Percentiles rank a stretch among this genome's conserved stretches.
Conservation (phyloP, 1,140 invertebrate genomes). For the Piezodorus guildinii region DNA sequence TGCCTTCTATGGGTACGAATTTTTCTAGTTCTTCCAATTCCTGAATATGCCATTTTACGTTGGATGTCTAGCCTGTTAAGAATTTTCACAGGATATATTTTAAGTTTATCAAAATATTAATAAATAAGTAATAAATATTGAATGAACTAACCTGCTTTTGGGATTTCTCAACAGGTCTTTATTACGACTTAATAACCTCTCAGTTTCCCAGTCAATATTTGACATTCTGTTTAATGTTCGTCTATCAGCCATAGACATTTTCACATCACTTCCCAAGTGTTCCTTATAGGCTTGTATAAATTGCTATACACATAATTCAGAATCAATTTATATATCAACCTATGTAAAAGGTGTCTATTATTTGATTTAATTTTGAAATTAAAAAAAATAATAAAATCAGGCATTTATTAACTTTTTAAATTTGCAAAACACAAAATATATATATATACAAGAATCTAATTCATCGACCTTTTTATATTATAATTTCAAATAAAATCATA, state of each 20-base stretch:
- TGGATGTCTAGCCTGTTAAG: conserved; percentile 30
- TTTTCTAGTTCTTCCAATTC: conserved; percentile 33
- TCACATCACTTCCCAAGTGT: conserved; percentile 25
- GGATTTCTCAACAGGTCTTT: conserved; percentile 27
- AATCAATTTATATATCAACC: no score
- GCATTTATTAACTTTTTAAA: no score
- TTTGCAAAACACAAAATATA: no score
- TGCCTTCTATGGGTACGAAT: conserved; percentile 39
- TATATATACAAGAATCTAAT: no score
- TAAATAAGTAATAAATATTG: not conserved
- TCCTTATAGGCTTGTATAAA: conserved; percentile 25
- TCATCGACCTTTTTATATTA: no score
- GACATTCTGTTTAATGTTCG: conserved; percentile 24
- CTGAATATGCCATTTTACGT: conserved; percentile 29
- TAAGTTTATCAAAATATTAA: not conserved
- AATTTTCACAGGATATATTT: not conserved
- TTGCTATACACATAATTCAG: not conserved
- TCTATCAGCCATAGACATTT: conserved; percentile 25
- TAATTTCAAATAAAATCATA: no score
- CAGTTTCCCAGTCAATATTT: conserved; percentile 25
- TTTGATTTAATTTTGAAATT: no score
- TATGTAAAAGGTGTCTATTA: no score
- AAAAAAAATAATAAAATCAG: no score
- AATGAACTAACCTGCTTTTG: conserved; percentile 25
- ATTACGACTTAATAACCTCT: conserved; percentile 22